phyloP scores from a whole-genome alignment of 2,113 vertebrate species.

The Istiophorus platypterus region DNA sequence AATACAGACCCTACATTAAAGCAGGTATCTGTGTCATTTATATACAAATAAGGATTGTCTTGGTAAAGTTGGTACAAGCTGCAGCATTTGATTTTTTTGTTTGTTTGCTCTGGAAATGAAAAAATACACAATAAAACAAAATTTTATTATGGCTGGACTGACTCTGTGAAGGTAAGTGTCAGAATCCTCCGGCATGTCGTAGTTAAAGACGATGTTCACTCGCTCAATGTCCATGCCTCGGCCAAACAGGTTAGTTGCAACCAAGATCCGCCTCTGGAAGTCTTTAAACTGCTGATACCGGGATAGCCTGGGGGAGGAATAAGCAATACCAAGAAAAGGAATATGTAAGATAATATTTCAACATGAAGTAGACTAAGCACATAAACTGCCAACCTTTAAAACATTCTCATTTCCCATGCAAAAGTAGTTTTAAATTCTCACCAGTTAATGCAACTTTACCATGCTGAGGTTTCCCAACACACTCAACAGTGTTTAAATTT shows the following conservation, averaged over 20 bases:
- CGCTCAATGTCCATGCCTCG: slow-evolving; percentile 93
- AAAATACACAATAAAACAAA: not conserved
- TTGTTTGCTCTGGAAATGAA: not conserved
- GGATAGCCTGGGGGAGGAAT: slow-evolving; percentile 79
- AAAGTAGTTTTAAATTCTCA: too few relatives aligned
- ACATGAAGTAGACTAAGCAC: too few relatives aligned
- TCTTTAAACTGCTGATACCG: slow-evolving; percentile 94
- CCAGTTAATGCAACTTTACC: too few relatives aligned
- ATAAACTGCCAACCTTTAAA: not conserved
- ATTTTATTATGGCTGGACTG: slow-evolving; percentile 45
- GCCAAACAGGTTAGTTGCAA: slow-evolving; percentile 92
- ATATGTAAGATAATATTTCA: too few relatives aligned
- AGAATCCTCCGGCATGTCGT: slow-evolving; percentile 93
- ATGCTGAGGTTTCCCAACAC: not conserved
- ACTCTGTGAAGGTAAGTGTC: slow-evolving; percentile 93
- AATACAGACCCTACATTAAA: not conserved
- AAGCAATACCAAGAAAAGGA: not conserved
- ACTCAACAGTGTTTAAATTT: not conserved
- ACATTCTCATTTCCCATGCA: not conserved
- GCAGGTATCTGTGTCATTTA: not conserved
- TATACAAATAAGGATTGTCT: not conserved
- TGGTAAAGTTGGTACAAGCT: not conserved
- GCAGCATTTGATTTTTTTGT: not conserved
- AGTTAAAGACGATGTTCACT: slow-evolving; percentile 93
- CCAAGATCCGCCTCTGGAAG: slow-evolving; percentile 91